Conservation (phyloP, 2,113 vertebrate genomes). For the Chamaetylas fuelleborni region DNA sequence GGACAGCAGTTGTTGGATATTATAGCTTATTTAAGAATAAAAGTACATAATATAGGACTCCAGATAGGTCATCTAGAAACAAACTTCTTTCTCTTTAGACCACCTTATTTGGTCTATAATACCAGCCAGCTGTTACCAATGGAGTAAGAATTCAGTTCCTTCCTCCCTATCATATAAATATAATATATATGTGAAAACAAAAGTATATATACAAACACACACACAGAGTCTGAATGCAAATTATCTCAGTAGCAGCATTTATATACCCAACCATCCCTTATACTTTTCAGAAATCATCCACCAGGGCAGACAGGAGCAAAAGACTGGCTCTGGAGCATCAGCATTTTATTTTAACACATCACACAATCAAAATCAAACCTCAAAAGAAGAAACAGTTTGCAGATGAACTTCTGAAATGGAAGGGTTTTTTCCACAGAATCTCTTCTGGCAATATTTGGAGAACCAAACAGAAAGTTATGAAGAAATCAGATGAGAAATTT, state of each 20-base stretch:
- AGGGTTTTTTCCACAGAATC: neutral
- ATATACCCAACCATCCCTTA: neutral
- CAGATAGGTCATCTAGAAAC: neutral
- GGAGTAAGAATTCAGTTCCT: neutral
- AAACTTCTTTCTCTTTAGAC: neutral
- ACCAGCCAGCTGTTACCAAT: neutral
- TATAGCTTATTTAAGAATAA: neutral
- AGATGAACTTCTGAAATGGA: neutral
- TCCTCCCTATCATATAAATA: neutral
- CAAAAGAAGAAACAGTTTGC: neutral
- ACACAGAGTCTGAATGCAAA: neutral
- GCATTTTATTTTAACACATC: neutral
- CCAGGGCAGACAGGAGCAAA: neutral
- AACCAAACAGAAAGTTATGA: neutral
- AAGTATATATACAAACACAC: accelerated
- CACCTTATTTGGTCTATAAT: neutral
- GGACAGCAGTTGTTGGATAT: neutral
- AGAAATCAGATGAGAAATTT: neutral
- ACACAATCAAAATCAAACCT: neutral
- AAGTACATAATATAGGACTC: neutral
- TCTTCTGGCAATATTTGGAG: neutral
- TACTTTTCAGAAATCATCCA: neutral
- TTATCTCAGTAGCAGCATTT: neutral
- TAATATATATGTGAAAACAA: neutral
- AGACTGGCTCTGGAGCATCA: neutral